These are phyloP conservation scores for Ficedula albicollis DNA, from an alignment of 2,797 vertebrate species.

Conservation along the genomic window DNA sequence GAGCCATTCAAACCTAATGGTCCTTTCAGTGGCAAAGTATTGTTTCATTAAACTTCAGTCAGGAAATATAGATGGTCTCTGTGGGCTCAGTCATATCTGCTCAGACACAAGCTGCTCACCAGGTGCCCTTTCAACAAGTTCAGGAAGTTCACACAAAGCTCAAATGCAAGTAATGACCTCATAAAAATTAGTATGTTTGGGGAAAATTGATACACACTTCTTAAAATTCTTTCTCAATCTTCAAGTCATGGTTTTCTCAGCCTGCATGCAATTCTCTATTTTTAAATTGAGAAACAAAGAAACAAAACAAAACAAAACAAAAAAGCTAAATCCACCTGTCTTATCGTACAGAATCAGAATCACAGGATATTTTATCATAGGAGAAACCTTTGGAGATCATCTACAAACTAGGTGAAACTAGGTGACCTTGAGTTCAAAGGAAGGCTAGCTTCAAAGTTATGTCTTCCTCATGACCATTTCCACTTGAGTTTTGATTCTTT, in stretches of 20 bases:
- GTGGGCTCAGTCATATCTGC: neutral
- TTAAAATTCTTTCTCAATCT: neutral
- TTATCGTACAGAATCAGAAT: neutral
- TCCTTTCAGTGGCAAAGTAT: neutral
- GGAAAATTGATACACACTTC: neutral
- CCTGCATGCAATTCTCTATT: neutral
- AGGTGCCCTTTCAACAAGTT: neutral
- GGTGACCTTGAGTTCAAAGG: neutral
- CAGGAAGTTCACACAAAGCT: neutral
- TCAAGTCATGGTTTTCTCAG: neutral
- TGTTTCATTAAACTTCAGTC: constrained; percentile 17
- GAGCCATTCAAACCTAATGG: neutral
- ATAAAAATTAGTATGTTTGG: neutral
- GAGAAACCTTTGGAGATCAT: neutral
- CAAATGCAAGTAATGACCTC: neutral
- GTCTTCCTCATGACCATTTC: neutral
- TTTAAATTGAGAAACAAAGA: neutral
- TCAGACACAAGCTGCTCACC: neutral
- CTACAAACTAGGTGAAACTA: neutral
- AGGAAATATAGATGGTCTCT: neutral
- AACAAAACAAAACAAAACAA: neutral
- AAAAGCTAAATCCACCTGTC: neutral
- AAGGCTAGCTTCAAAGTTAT: neutral
- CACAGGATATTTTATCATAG: neutral
- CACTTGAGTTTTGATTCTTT: neutral